Evolutionary conservation across 2,797 vertebrate species (phyloP).

Genomic region (Amphiprion clarkii): DNA sequence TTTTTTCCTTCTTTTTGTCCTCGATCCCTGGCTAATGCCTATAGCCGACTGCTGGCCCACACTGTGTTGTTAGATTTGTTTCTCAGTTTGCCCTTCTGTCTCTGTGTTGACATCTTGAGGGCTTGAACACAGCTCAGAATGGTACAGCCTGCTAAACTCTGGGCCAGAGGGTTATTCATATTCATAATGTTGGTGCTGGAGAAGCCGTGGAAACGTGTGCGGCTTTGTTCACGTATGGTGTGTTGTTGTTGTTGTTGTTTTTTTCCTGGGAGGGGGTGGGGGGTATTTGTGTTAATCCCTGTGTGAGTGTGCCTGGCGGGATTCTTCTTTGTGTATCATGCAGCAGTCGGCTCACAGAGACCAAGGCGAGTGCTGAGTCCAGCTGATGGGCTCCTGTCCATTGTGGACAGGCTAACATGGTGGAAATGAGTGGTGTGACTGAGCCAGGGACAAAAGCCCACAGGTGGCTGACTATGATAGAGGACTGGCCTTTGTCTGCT

Average conservation of each 20-base stretch:
- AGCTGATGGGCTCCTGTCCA: constrained; percentile 76
- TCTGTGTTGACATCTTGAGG: constrained; percentile 70
- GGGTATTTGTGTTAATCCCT: constrained; percentile 50
- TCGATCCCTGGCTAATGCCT: constrained; percentile 36
- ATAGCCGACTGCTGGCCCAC: constrained; percentile 41
- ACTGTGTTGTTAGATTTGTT: constrained; percentile 66
- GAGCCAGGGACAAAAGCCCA: constrained; percentile 66
- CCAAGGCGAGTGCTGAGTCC: constrained; percentile 43
- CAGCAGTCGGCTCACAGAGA: constrained; percentile 48
- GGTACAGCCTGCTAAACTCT: constrained; percentile 55
- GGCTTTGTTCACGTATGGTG: constrained; percentile 63
- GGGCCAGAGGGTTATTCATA: constrained; percentile 76
- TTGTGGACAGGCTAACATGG: constrained; percentile 61
- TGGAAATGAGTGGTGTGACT: constrained; percentile 46
- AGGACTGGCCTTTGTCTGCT: constrained; percentile 67
- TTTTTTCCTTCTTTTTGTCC: constrained; percentile 1
- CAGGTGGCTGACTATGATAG: constrained; percentile 76
- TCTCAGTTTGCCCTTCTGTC: constrained; percentile 73
- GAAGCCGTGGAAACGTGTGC: constrained; percentile 58
- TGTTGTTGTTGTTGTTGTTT: constrained; percentile 3
- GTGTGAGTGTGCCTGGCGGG: constrained; percentile 48
- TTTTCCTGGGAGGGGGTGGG: neutral
- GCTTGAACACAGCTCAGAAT: constrained; percentile 64
- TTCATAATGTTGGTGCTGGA: constrained; percentile 71
- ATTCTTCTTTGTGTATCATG: constrained; percentile 55